Evolutionary conservation across 2,113 vertebrate genomes (phyloP), one percentile per base, ranked within the genome.

Genomic region (Okapia johnstoni): DNA sequence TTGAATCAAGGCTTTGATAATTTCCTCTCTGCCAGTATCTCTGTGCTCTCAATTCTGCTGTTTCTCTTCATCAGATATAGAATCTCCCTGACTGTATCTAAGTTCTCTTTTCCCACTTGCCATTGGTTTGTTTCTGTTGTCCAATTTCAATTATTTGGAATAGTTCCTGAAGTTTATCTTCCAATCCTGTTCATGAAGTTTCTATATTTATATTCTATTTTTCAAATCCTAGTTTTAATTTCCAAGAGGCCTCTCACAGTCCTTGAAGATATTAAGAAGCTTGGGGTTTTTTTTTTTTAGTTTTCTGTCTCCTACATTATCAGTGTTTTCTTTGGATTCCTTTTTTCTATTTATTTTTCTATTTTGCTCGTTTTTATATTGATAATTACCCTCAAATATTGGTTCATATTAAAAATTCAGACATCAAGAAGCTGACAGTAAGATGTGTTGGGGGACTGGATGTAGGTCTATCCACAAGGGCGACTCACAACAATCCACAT

Each of bases 361-460:
- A 19, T 79, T 79, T 79, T 30, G 76, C 70, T 85, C 52, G 30
- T 55, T 95, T 85, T 95, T 40, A 85, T 66, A 85, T 46, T 76
- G 15, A 97, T 76, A 48, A 43, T 30, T 63, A 85, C 73, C 85
- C 54, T 88, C 57, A 61, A 58, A 54, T 73, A 76, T 60, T 33
- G 30, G 7, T 33, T 85, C 23, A 9, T 28, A n/a, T 88, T 85
- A 52, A 93, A 90, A 73, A 80, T 52, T 63, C 58, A 93, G 52
- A 61, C n/a, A 63, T 46, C 63, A 76, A 90, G 84, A 54, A 83
- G 11, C 28, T 76, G 70, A 17, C 6, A 15, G 25, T 16, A 40
- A n/a, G 15, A n/a, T 33, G 7, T 43, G 5, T 12, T 33, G 23
- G 2, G n/a, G 26, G 3, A 15, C 16, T 55, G 14, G 1, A 17